Evolutionary conservation across 1,140 invertebrate genomes (phyloP).

Genomic region (Rhagoletis pomonella): DNA sequence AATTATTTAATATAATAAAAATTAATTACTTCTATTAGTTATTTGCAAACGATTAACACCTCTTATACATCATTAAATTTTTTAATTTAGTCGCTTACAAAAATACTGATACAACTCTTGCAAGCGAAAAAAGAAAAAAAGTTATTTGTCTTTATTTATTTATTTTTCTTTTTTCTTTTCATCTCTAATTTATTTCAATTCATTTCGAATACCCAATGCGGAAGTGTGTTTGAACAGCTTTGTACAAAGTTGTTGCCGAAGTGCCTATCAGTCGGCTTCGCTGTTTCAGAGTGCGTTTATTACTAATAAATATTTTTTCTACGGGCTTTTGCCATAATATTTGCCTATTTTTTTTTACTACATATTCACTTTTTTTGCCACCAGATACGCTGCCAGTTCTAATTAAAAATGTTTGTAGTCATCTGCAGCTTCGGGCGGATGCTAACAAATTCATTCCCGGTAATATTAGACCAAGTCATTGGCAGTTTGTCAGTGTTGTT

Average conservation of each 20-base stretch:
- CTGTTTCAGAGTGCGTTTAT: constrained; percentile 24
- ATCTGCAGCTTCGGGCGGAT: constrained; percentile 1
- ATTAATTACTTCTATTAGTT: neutral
- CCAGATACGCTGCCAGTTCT: neutral
- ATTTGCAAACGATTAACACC: no score
- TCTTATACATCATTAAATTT: neutral
- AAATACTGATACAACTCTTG: neutral
- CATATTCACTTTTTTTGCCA: neutral
- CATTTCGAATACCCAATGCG: constrained; percentile 2
- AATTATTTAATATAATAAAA: neutral
- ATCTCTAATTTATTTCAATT: neutral
- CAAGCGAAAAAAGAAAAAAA: neutral
- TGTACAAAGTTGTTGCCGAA: neutral
- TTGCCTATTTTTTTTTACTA: neutral
- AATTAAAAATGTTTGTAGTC: neutral
- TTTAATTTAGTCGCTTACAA: neutral
- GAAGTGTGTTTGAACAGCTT: constrained; percentile 41
- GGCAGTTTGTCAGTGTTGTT: neutral
- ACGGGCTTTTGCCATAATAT: neutral
- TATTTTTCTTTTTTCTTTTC: neutral
- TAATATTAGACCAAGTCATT: constrained; percentile 34
- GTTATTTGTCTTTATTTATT: neutral
- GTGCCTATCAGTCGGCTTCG: neutral
- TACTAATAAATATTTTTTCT: neutral
- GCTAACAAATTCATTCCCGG: constrained; percentile 46